Conservation (phyloP, 2,113 vertebrate species). For the Crocuta crocuta region DNA sequence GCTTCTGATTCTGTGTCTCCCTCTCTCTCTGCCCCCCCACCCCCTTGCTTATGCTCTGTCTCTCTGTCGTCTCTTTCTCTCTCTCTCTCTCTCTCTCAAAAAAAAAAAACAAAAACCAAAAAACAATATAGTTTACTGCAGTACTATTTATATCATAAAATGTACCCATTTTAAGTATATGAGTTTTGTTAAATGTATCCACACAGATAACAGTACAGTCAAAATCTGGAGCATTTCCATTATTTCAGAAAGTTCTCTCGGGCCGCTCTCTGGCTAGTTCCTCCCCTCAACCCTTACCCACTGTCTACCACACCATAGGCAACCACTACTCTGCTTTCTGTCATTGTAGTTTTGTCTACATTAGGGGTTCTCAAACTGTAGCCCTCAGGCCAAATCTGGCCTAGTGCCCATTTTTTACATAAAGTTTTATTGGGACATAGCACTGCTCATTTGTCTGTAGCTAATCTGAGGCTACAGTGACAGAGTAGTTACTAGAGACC, state of each 20-base stretch:
- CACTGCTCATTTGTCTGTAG: not conserved
- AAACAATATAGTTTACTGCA: not conserved
- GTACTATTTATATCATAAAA: not conserved
- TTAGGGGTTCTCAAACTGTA: not conserved
- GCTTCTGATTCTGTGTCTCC: no score
- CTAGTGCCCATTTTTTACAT: not conserved
- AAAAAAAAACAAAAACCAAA: no score
- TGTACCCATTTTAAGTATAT: not conserved
- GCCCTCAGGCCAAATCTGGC: not conserved
- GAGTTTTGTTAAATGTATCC: not conserved
- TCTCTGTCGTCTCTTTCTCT: no score
- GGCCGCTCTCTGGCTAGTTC: not conserved
- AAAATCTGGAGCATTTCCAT: not conserved
- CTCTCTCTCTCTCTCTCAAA: no score
- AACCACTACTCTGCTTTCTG: not conserved
- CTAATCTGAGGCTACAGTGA: not conserved
- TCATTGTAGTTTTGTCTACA: not conserved
- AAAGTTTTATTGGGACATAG: not conserved
- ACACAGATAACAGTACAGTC: not conserved
- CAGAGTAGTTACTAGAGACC: not conserved
- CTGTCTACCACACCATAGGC: not conserved
- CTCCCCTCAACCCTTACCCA: not conserved
- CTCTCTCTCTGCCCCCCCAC: no score
- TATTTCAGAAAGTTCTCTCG: not conserved
- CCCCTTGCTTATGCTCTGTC: no score